Evolutionary conservation across 2,888 invertebrate genomes (phyloP), one percentile per base, ranked within the genome.

Genomic region (Tachystola acroxantha): DNA sequence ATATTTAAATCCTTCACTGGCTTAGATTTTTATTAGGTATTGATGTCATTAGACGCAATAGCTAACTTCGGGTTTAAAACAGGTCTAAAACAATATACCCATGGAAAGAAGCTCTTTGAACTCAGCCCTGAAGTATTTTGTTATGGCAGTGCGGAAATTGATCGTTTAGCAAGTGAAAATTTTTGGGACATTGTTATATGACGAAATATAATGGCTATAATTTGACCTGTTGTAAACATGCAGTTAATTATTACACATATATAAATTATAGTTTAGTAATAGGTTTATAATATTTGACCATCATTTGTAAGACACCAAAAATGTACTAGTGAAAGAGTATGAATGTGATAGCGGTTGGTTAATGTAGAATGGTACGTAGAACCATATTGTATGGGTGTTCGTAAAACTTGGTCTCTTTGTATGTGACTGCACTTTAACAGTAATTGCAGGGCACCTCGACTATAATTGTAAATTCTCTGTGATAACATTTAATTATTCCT

Each of bases 271-370:
- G 45, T 41, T 35, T 59, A 58, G 49, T 50, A 48, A 41, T 57
- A 58, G 61, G 42, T 40, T 48, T 50, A 16, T 10, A 13, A 45
- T 34, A 44, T 48, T 49, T 40, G 48, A 61, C 49, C 51, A 54
- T 60, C 58, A 52, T 51, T 52, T 50, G 43, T 53, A 53, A 65
- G 57, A 78, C 73, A 78, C 78, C 74, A 78, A 79, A 79, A 70
- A 70, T 58, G 49, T 61, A 66, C 48, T 70, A 73, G 57, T 52
- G 53, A 55, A 53, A 49, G 41, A 49, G 57, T 58, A 58, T 69
- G 61, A 64, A 63, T 74, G 72, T 74, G 71, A 70, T 69, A 72
- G 65, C 42, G 37, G 46, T 46, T 32, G 40, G 34, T 25, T 20
- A 20, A 34, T 28, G 39, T 33, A 50, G 43, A 24, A 24, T 24